A percentile compares a stretch with the other conserved stretches of the same genome.
phyloP scores from a whole-genome alignment of 2,888 invertebrate species.

The Marasmarcha lunaedactyla region DNA sequence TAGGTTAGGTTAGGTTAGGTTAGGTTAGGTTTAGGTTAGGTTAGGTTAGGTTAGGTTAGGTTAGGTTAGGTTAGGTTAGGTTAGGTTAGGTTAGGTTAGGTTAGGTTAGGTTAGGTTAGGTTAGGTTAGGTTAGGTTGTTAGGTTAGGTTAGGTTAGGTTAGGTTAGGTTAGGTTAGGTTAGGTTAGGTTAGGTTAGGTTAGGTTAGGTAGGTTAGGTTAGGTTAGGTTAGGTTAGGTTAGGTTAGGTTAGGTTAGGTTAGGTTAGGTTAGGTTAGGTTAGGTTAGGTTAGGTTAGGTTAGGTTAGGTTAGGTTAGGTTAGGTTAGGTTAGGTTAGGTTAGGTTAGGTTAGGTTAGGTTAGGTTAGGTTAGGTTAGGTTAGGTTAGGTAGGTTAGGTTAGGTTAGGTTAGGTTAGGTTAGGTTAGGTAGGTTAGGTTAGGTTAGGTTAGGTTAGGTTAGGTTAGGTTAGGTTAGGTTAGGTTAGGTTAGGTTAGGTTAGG shows the following conservation, averaged over 20 bases:
- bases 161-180: slow-evolving; percentile 15
- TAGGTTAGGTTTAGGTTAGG: slow-evolving; percentile 13
- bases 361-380: slow-evolving; percentile 10
- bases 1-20: slow-evolving; percentile 11
- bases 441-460: slow-evolving; percentile 16
- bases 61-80: slow-evolving; percentile 10
- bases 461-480: slow-evolving; percentile 16
- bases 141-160: slow-evolving; percentile 16
- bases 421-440: slow-evolving; percentile 16
- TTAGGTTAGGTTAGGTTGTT: slow-evolving; percentile 11
- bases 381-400: slow-evolving; percentile 8
- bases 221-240: slow-evolving; percentile 16
- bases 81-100: slow-evolving; percentile 12
- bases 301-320: slow-evolving; percentile 14
- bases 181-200: slow-evolving; percentile 16
- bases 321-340: slow-evolving; percentile 14
- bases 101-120: slow-evolving; percentile 14
- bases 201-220: slow-evolving; percentile 18
- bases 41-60: slow-evolving; percentile 11
- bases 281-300: slow-evolving; percentile 15
- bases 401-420: slow-evolving; percentile 15
- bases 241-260: slow-evolving; percentile 19
- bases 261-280: slow-evolving; percentile 14
- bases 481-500: slow-evolving; percentile 15
- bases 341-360: slow-evolving; percentile 13